These are phyloP conservation scores for Amphiprion percula DNA, from an alignment of 2,113 vertebrate species.

Conservation along the genomic window DNA sequence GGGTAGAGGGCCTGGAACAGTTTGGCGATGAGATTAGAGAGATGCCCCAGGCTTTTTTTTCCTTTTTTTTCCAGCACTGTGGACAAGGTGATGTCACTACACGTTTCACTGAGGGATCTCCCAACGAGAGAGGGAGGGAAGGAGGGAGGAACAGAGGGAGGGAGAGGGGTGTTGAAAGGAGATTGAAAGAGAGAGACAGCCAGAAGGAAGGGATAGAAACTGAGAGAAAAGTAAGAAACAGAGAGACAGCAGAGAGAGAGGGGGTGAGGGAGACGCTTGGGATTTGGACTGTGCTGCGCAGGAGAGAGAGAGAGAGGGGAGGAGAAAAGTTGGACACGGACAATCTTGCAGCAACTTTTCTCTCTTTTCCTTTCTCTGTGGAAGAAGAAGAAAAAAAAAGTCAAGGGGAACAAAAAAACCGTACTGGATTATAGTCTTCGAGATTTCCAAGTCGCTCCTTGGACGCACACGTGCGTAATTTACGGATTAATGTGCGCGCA, in stretches of 20 bases:
- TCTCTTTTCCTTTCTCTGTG: conserved; percentile 56
- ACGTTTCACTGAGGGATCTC: conserved; percentile 61
- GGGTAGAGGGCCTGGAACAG: conserved; percentile 21
- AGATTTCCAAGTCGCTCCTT: background rate
- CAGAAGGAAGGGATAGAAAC: conserved; percentile 1
- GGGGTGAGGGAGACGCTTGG: conserved; percentile 28
- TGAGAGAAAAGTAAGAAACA: conserved; percentile 35
- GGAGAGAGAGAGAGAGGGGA: conserved; percentile 60
- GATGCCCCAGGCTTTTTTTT: conserved; percentile 61
- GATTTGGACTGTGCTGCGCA: conserved; percentile 29
- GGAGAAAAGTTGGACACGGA: conserved; percentile 78
- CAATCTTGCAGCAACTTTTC: conserved; percentile 72
- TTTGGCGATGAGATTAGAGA: conserved; percentile 41
- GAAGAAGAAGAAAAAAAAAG: conserved; percentile 50
- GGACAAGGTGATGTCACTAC: conserved; percentile 78
- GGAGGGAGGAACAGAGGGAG: background rate
- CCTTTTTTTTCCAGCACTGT: conserved; percentile 50
- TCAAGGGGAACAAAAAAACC: conserved; percentile 28
- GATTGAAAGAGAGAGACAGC: background rate
- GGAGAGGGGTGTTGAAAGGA: background rate
- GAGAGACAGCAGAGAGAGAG: conserved; percentile 11
- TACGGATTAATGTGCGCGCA: conserved; percentile 79
- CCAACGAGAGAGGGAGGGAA: conserved; percentile 35
- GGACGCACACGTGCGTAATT: conserved; percentile 26
- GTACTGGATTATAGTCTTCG: conserved; percentile 69